Conservation (phyloP, 2,113 vertebrate species). For the Osmerus mordax region DNA sequence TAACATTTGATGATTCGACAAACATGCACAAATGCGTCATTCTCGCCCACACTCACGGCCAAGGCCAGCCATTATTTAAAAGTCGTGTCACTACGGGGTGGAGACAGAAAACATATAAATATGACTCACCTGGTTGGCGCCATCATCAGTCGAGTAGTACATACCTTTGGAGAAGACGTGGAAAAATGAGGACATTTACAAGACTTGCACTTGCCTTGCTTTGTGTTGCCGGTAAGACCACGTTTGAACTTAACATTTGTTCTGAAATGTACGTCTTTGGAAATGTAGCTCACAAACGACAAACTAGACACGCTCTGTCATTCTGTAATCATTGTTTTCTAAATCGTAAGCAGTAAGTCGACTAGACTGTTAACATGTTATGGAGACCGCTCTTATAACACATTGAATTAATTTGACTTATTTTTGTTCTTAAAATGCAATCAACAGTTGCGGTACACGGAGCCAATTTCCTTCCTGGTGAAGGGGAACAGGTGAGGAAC, state of each 20-base stretch:
- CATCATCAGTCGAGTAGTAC: neutral
- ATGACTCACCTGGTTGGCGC: neutral
- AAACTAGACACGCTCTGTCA: neutral
- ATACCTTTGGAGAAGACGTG: neutral
- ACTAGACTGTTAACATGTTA: too few species aligned
- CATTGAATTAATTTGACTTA: too few species aligned
- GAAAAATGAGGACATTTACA: neutral
- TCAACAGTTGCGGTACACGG: too few species aligned
- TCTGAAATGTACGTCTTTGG: neutral
- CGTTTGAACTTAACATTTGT: neutral
- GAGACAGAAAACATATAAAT: constrained; percentile 2
- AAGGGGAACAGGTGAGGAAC: too few species aligned
- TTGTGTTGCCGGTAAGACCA: constrained; percentile 1
- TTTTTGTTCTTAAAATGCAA: too few species aligned
- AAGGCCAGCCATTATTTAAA: neutral
- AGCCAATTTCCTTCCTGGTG: too few species aligned
- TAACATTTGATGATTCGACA: too few species aligned
- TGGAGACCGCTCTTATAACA: too few species aligned
- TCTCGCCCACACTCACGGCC: too few species aligned
- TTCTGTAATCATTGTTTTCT: too few species aligned
- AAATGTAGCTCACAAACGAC: neutral
- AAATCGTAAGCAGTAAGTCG: too few species aligned
- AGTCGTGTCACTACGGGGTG: neutral
- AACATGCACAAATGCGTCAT: too few species aligned
- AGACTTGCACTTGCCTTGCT: neutral